These are phyloP conservation scores for Resseliella maxima DNA, from an alignment of 2,888 invertebrate species.

Conservation along the genomic window DNA sequence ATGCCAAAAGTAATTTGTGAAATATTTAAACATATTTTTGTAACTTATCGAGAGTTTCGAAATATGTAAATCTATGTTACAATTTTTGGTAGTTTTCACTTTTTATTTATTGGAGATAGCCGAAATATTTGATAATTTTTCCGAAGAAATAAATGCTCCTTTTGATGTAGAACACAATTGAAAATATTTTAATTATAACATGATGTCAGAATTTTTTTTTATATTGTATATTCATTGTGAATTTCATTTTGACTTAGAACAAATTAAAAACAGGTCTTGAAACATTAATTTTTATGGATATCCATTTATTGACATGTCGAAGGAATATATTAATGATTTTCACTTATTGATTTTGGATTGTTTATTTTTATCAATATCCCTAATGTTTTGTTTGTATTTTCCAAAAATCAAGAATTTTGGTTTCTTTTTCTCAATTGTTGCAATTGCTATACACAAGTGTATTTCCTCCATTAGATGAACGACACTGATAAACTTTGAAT, in stretches of 20 bases:
- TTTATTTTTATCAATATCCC: neutral
- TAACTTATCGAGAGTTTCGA: too few relatives aligned
- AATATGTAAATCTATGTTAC: too few relatives aligned
- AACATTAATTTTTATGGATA: neutral
- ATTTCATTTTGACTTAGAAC: too few relatives aligned
- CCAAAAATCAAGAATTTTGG: neutral
- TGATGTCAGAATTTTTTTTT: too few relatives aligned
- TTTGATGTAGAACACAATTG: too few relatives aligned
- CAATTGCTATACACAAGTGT: neutral
- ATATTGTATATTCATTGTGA: too few relatives aligned
- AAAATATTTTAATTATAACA: too few relatives aligned
- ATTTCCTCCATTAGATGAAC: neutral
- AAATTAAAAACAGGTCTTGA: too few relatives aligned
- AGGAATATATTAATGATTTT: neutral
- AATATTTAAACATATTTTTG: too few relatives aligned
- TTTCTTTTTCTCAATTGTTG: neutral
- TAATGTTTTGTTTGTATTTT: neutral
- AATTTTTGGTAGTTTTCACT: too few relatives aligned
- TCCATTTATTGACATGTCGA: neutral
- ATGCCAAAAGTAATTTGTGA: too few relatives aligned
- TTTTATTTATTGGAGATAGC: neutral
- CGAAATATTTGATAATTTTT: neutral
- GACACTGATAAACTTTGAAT: conserved; percentile 6
- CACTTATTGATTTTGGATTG: neutral
- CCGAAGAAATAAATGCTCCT: too few relatives aligned